Percentiles rank a stretch among this genome's conserved stretches.
Conservation (phyloP, 1,140 invertebrate species). For the Parasteatoda tepidariorum region DNA sequence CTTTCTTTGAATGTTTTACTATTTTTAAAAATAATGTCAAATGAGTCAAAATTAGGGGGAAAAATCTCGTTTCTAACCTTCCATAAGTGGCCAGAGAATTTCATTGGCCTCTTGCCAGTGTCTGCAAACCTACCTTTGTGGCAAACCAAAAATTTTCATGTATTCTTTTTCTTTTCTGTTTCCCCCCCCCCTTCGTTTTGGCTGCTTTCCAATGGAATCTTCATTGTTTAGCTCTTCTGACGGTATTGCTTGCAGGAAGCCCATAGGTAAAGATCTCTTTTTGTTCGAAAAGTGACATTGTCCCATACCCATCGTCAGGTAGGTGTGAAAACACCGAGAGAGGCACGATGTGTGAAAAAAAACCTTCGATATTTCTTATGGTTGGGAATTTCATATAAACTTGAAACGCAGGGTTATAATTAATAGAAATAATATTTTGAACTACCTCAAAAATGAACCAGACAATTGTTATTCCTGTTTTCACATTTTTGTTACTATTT, state of each 20-base stretch:
- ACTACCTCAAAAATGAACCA: too few relatives aligned
- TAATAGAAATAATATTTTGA: too few relatives aligned
- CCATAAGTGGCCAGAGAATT: slow-evolving; percentile 25
- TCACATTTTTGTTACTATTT: too few relatives aligned
- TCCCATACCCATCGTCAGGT: background rate
- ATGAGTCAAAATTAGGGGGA: too few relatives aligned
- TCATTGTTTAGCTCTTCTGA: background rate
- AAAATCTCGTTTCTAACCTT: slow-evolving; percentile 33
- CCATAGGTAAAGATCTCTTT: slow-evolving; percentile 19
- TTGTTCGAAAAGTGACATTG: background rate
- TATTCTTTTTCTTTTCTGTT: background rate
- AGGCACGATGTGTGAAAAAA: background rate
- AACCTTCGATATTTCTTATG: too few relatives aligned
- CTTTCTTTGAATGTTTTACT: too few relatives aligned
- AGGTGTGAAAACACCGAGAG: background rate
- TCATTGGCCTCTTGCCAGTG: slow-evolving; percentile 38
- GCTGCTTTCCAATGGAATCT: slow-evolving; percentile 4
- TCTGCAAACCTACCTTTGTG: slow-evolving; percentile 43
- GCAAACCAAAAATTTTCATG: slow-evolving; percentile 5
- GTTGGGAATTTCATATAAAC: too few relatives aligned
- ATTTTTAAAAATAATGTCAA: too few relatives aligned
- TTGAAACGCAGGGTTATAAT: too few relatives aligned
- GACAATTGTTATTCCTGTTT: too few relatives aligned
- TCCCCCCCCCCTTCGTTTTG: slow-evolving; percentile 1
- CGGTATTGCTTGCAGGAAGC: background rate